Evolutionary conservation across 1,140 invertebrate species (phyloP).

Genomic region (Micrasema minimum): DNA sequence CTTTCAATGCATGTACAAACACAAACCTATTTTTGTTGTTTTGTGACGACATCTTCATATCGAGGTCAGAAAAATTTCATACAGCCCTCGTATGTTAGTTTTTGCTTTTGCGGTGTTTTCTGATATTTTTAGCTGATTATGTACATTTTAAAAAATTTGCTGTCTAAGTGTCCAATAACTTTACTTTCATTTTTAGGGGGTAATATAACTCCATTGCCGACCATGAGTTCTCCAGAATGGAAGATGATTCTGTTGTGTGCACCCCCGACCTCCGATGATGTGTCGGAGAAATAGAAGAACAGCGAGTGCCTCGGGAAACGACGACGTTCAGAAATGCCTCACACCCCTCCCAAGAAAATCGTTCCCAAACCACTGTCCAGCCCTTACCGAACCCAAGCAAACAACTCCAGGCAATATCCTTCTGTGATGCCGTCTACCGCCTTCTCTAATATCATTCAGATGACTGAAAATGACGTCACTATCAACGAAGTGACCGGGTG

Average conservation of each 20-base stretch:
- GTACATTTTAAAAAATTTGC: too few species aligned
- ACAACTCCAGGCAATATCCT: constrained; percentile 43
- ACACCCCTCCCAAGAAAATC: constrained; percentile 54
- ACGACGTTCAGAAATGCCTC: constrained; percentile 65
- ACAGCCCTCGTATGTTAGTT: too few species aligned
- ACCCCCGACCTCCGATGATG: constrained; percentile 63
- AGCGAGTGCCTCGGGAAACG: constrained; percentile 54
- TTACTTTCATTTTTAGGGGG: constrained; percentile 61
- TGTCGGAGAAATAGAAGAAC: neutral
- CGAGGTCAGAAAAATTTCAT: too few species aligned
- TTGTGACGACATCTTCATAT: too few species aligned
- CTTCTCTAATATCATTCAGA: constrained; percentile 62
- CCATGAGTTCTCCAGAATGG: constrained; percentile 41
- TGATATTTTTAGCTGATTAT: too few species aligned
- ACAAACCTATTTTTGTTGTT: too few species aligned
- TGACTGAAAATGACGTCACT: constrained; percentile 66
- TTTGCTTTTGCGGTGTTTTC: too few species aligned
- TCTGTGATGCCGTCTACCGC: neutral
- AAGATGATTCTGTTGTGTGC: constrained; percentile 63
- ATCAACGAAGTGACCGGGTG: constrained; percentile 63
- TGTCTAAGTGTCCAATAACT: too few species aligned
- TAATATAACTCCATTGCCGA: constrained; percentile 58
- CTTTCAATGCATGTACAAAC: too few species aligned
- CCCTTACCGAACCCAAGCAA: constrained; percentile 42
- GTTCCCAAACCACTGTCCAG: constrained; percentile 52